Evolutionary conservation across 2,888 invertebrate genomes (phyloP).

Genomic region (Acronicta aceris): DNA sequence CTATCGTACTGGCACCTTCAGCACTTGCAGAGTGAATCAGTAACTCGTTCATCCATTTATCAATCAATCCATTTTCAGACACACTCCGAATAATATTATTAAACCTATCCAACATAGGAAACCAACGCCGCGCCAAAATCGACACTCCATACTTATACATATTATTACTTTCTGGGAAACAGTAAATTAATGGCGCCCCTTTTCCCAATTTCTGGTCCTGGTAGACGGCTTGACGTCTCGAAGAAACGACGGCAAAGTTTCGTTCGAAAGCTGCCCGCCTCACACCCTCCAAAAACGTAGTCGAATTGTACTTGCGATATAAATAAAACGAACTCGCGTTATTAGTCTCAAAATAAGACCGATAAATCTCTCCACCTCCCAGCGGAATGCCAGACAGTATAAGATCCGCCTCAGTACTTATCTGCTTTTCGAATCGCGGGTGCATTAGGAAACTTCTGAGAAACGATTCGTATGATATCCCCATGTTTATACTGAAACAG

Average conservation of each 20-base stretch:
- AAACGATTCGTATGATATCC: conserved; percentile 86
- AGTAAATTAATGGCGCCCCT: conserved; percentile 80
- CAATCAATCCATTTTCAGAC: conserved; percentile 84
- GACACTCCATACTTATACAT: conserved; percentile 87
- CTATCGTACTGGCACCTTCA: conserved; percentile 72
- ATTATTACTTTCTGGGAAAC: conserved; percentile 83
- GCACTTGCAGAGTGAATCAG: conserved; percentile 69
- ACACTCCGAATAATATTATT: conserved; percentile 84
- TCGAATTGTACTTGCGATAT: conserved; percentile 83
- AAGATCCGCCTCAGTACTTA: conserved; percentile 81
- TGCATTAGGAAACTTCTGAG: conserved; percentile 87
- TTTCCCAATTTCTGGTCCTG: conserved; percentile 82
- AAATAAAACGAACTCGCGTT: conserved; percentile 85
- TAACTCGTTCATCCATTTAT: conserved; percentile 85
- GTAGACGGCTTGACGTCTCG: conserved; percentile 83
- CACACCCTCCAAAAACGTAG: conserved; percentile 80
- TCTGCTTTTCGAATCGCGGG: conserved; percentile 86
- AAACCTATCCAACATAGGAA: conserved; percentile 81
- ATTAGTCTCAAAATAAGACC: conserved; percentile 85
- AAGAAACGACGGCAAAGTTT: conserved; percentile 84
- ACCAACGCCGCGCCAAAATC: conserved; percentile 82
- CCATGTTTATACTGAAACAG: conserved; percentile 85
- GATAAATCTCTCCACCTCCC: conserved; percentile 86
- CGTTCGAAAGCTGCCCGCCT: conserved; percentile 75
- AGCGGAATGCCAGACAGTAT: conserved; percentile 80